phyloP scores from a whole-genome alignment of 1,140 invertebrate species.

The Grapholita molesta region DNA sequence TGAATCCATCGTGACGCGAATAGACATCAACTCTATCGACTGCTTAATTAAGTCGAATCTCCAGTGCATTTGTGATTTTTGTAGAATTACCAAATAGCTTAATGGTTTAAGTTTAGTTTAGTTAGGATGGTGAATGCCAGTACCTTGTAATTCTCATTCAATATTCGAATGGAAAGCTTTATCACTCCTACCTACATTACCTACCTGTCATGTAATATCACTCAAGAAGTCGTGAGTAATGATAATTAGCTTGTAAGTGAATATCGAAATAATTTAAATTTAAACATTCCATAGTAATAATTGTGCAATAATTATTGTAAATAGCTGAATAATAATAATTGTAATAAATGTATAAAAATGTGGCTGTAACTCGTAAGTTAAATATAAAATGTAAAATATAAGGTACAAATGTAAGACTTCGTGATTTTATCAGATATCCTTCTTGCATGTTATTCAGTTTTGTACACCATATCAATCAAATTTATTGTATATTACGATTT shows the following conservation, averaged over 20 bases:
- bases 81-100: slow-evolving; percentile 51
- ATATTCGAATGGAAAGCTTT: slow-evolving; percentile 7
- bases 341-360: slow-evolving; percentile 47
- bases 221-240: not conserved
- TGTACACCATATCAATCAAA: slow-evolving; percentile 1
- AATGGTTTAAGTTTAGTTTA: slow-evolving; percentile 32
- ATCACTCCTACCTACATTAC: slow-evolving; percentile 14
- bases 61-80: slow-evolving; percentile 69
- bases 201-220: not conserved
- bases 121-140: slow-evolving; percentile 31
- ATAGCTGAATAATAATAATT: slow-evolving; percentile 43
- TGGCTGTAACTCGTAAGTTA: not conserved
- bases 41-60: slow-evolving; percentile 33
- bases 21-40: slow-evolving; percentile 25
- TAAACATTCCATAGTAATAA: slow-evolving; percentile 70
- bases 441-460: not conserved
- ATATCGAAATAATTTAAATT: slow-evolving; percentile 22
- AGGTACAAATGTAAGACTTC: slow-evolving; percentile 7
- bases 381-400: not conserved
- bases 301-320: slow-evolving; percentile 69
- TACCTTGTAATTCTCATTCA: slow-evolving; percentile 57
- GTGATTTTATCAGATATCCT: slow-evolving; percentile 10
- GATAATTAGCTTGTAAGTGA: not conserved
- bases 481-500: not conserved
- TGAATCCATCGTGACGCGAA: slow-evolving; percentile 51